Evolutionary conservation across 2,113 vertebrate genomes (phyloP), one percentile per base, ranked within the genome.

Genomic region (human (Homo sapiens)): DNA sequence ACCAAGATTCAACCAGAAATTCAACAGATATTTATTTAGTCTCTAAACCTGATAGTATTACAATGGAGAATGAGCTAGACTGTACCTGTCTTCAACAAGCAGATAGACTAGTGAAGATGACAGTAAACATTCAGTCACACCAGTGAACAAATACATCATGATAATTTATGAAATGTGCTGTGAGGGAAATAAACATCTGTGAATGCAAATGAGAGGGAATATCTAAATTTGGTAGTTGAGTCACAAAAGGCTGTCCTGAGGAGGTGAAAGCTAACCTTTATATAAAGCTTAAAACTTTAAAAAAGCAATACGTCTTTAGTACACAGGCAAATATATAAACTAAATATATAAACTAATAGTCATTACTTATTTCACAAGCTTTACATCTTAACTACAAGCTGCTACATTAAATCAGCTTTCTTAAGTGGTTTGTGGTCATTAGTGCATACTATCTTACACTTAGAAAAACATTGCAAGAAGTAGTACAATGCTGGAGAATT

Each of bases 1-100:
- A 35, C 25, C 35, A 88, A 92, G 45, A 97, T 79, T 88, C 70
- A 90, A 52, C 45, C 90, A 86, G 88, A 95, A 97, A 80, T 68
- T 66, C 68, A 84, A 11, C 61, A 94, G 32, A 82, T 84, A 27
- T 70, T 88, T 80, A 35, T 48, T 57, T 48, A 87, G 55, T 92
- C 8, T 45, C 43, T 92, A 59, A 7, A 12, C 72, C 68, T 93
- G 22, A n/a, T 88, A 84, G 22, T 45, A 11, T 57, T 48, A 64
- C 14, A 81, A 0, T 80, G 27, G 45, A n/a, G 45, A 76, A 59
- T 13, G 57, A 90, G 6, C 66, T 7, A 45, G 27, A 40, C 50
- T 48, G 48, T 66, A 64, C n/a, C 94, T 89, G 5, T 55, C 75
- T 88, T 40, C 86, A 12, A 43, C 18, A 76, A 90, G 52, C 22